phyloP scores from a whole-genome alignment of 2,113 vertebrate species.

The Callithrix jacchus region DNA sequence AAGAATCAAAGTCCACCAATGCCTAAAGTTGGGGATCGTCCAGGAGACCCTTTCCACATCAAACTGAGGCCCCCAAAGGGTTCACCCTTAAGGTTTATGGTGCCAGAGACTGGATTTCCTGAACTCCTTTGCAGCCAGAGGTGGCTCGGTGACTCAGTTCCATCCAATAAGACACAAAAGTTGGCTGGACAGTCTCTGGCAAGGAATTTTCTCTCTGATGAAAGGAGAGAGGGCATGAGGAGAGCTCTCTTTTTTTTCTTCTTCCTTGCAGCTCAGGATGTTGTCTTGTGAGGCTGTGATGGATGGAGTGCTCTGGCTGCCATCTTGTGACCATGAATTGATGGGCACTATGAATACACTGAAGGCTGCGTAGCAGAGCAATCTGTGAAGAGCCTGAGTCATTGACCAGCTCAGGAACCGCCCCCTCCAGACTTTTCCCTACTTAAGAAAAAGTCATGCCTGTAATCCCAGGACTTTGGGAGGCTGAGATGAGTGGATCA shows the following conservation, averaged over 20 bases:
- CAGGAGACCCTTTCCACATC: neutral
- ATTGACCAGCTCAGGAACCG: neutral
- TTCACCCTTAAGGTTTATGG: no score
- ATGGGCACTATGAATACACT: neutral
- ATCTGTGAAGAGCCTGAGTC: neutral
- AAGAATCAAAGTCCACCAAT: neutral
- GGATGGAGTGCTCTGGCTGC: neutral
- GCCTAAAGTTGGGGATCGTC: neutral
- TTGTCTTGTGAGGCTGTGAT: neutral
- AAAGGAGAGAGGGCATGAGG: neutral
- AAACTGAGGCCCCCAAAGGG: neutral
- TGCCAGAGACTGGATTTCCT: neutral
- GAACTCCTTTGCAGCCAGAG: neutral
- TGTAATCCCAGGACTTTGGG: no score
- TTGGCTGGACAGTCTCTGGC: neutral
- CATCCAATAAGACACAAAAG: neutral
- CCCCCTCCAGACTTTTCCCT: neutral
- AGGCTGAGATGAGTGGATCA: no score
- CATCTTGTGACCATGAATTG: neutral
- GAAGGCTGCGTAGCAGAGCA: neutral
- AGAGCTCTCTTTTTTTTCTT: neutral
- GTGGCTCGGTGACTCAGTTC: neutral
- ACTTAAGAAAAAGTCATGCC: neutral
- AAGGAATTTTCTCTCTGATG: neutral
- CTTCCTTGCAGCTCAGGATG: neutral